phyloP scores from a whole-genome alignment of 2,797 vertebrate genomes.

The Anguilla obscura region DNA sequence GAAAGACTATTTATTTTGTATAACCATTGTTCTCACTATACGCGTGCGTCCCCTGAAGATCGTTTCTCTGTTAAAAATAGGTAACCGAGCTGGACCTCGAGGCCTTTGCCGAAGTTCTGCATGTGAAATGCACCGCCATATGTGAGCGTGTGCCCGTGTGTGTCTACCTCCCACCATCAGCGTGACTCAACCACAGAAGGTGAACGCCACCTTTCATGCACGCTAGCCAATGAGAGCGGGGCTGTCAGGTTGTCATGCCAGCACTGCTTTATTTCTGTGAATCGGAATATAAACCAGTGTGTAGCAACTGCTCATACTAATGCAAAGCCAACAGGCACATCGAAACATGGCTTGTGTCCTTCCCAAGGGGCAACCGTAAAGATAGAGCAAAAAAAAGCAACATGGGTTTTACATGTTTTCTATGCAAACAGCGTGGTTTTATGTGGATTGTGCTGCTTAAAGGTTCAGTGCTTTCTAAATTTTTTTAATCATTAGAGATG shows the following conservation, averaged over 20 bases:
- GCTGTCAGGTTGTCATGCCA: background rate
- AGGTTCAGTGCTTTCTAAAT: background rate
- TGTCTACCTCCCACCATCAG: background rate
- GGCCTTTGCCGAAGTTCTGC: background rate
- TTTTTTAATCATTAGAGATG: background rate
- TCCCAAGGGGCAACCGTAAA: background rate
- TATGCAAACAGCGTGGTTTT: background rate
- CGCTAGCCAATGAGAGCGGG: background rate
- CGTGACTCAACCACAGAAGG: conserved; percentile 20
- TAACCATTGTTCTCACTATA: background rate
- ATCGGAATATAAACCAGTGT: background rate
- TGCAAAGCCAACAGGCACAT: background rate
- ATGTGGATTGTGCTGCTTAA: background rate
- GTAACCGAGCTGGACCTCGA: background rate
- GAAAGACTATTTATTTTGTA: background rate
- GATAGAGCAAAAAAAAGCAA: background rate
- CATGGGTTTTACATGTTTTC: background rate
- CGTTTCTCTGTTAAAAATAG: background rate
- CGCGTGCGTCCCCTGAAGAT: background rate
- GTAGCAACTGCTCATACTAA: background rate
- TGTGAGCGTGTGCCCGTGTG: background rate
- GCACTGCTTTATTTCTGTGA: background rate
- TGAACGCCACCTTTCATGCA: background rate
- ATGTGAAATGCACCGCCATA: background rate
- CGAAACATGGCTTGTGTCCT: conserved; percentile 16